phyloP scores from a whole-genome alignment of 2,797 vertebrate species.

The Mus spretus region DNA sequence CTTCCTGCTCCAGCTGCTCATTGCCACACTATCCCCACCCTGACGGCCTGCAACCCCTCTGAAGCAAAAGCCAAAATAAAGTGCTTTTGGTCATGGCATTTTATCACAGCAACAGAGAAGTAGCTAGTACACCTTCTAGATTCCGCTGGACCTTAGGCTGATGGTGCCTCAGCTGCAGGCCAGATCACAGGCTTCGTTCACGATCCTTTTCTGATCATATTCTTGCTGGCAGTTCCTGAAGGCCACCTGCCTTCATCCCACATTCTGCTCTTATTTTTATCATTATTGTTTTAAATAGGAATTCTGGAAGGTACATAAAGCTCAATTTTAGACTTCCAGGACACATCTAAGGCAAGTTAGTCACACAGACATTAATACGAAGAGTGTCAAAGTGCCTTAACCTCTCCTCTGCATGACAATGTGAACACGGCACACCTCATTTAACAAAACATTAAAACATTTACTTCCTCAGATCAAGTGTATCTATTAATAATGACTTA shows the following conservation, averaged over 20 bases:
- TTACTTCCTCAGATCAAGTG: constrained; percentile 80
- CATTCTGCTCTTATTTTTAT: neutral
- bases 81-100: neutral
- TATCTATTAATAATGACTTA: constrained; percentile 85
- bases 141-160: accelerated
- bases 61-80: neutral
- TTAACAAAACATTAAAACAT: constrained; percentile 83
- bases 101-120: neutral
- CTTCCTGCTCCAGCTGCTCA: neutral
- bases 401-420: constrained; percentile 64
- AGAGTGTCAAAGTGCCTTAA: neutral
- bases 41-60: too few relatives aligned
- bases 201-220: neutral
- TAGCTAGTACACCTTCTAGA: too few relatives aligned
- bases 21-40: too few relatives aligned
- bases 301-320: neutral
- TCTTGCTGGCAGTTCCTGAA: neutral
- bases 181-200: accelerated
- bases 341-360: neutral
- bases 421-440: constrained; percentile 84
- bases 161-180: accelerated
- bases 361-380: neutral
- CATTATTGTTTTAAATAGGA: neutral
- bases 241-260: neutral
- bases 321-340: neutral